Evolutionary conservation across 2,888 invertebrate genomes (phyloP), one percentile per base, ranked within the genome.

Genomic region (Xanthorhoe spadicearia): DNA sequence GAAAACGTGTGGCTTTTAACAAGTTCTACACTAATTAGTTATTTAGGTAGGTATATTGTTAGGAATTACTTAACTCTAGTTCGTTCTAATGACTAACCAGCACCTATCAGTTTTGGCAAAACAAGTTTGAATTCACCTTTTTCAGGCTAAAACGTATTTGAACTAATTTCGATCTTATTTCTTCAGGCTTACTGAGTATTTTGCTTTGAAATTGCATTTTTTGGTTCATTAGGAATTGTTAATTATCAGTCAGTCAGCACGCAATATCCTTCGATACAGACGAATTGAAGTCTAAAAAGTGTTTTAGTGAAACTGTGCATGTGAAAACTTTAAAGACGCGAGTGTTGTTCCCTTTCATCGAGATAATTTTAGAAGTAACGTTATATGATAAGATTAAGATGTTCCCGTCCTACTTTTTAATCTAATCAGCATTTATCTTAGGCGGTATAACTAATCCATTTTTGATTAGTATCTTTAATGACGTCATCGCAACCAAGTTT

Each of bases 21-120:
- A n/a, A n/a, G n/a, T n/a, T n/a, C 38, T 13, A 43, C 38, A 2
- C 8, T 13, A 3, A 43, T 13, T 28, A 13, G 46, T 19, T 46
- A 23, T n/a, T n/a, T n/a, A 23, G 23, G 23, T 46, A 19, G 28
- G 38, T 48, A 50, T 55, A 64, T 71, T 75, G 68, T 58, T 71
- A 67, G 69, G 66, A 57, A 68, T 66, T 60, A 62, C 68, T 66
- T 32, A 32, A 77, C 80, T 81, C 77, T 80, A 81, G 74, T 78
- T 79, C 72, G 77, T 73, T 78, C 80, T 87, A 89, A 88, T 66
- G 53, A 61, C 54, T 89, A 87, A 85, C 64, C 61, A 59, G 60
- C 64, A 50, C 80, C 83, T 89, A 90, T 89, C 88, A 82, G 84
- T 83, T 82, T 84, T 80, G 78, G 77, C 77, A 83, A 86, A 90